These are phyloP conservation scores for Propsilocerus akamusi DNA, from an alignment of 1,140 invertebrate genomes.

Conservation along the genomic window DNA sequence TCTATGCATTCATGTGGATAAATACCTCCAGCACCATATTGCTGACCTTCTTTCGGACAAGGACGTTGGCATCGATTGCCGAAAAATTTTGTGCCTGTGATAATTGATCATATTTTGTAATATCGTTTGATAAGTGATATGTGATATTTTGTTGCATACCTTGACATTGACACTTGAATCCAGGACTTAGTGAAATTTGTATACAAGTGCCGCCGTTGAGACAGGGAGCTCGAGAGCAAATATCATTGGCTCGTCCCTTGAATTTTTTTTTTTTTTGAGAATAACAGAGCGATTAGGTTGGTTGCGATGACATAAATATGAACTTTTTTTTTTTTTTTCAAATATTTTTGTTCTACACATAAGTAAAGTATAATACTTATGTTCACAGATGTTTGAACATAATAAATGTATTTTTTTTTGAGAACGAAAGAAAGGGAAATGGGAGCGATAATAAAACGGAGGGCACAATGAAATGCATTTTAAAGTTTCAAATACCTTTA, in stretches of 20 bases:
- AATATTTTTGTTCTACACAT: not conserved
- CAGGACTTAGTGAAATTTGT: conserved; percentile 42
- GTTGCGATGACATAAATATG: not conserved
- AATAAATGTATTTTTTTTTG: too few relatives aligned
- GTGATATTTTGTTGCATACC: conserved; percentile 11
- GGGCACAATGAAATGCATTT: not conserved
- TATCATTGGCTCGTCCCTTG: conserved; percentile 36
- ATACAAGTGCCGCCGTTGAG: conserved; percentile 41
- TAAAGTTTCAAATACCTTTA: conserved; percentile 23
- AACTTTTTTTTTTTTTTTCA: not conserved
- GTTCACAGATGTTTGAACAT: too few relatives aligned
- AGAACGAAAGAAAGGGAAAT: conserved; percentile 5
- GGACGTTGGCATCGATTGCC: conserved; percentile 41
- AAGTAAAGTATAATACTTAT: conserved; percentile 3
- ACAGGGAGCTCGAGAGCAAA: conserved; percentile 39
- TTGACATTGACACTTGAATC: conserved; percentile 49
- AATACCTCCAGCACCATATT: not conserved
- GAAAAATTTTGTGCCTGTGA: conserved; percentile 39
- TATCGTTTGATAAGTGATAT: not conserved
- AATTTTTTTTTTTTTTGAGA: conserved; percentile 6
- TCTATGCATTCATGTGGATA: conserved; percentile 6
- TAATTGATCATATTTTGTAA: not conserved
- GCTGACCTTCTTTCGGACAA: not conserved
- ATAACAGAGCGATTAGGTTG: not conserved
- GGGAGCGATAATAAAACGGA: not conserved